Base-by-base conservation (phyloP, 2,113 vertebrate species). In the Mormyrus lacerda region DNA sequence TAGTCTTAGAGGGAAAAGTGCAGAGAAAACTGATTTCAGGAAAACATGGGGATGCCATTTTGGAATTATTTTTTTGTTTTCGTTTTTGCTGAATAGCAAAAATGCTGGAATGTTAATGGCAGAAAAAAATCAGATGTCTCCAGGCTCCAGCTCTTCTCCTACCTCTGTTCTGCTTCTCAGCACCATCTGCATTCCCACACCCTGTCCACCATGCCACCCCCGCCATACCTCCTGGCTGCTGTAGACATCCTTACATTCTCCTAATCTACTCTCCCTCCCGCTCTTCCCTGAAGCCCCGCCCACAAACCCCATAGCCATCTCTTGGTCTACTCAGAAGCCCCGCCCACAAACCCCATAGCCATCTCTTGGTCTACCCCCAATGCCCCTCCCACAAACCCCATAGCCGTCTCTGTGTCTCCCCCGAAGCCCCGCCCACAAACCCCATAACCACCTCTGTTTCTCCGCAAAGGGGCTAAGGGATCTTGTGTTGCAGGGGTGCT, bases 401-500 rank as follows among this genome's bases (percentile, higher is more conserved):
- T 1, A 87, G 9, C 51, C 1, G 15, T 51, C 35, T 2, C n/a
- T 21, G 42, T 44, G 53, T 87, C 19, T 61, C 53, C 9, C 17
- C 31, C 9, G 9, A 24, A 39, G 27, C 45, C 48, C 87, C 9
- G 2, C 51, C 55, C 87, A 58, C 53, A 51, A 21, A 24, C 53
- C 55, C 39, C 55, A 58, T 4, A 87, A 35, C 51, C 7, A 13
- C 13, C 53, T 61, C 35, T 10, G 5, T 21, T 2, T 9, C 51
- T n/a, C 50, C 39, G 21, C 15, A 24, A 39, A 44, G 86, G 21
- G 53, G 86, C 35, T 87, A 87, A 55, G 87, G 87, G 55, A 87
- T 93, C 93, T 97, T 97, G 27, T 95, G 96, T 35, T 87, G 85
- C 50, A 87, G 13, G 85, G 85, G 85, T 55, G 85, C 31, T 79